phyloP scores from a whole-genome alignment of 2,888 invertebrate species.

The Morpho deidamia region DNA sequence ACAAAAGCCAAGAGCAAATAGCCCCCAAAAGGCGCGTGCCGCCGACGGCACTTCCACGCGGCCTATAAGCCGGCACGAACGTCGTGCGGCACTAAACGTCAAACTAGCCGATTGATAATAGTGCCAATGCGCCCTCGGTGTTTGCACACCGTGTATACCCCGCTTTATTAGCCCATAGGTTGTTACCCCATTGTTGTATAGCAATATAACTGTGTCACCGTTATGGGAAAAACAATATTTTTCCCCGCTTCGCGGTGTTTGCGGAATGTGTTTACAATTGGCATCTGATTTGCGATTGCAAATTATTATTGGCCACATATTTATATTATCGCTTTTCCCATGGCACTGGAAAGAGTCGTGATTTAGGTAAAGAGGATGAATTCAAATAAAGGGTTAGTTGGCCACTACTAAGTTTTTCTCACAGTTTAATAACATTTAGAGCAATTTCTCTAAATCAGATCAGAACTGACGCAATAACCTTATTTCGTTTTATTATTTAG shows the following conservation, averaged over 20 bases:
- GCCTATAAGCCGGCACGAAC: conserved; percentile 46
- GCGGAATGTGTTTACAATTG: conserved; percentile 22
- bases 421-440: too few relatives aligned
- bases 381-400: too few relatives aligned
- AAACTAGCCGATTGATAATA: conserved; percentile 61
- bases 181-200: conserved; percentile 45
- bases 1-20: conserved; percentile 3
- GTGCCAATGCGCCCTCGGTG: conserved; percentile 39
- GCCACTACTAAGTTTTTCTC: too few relatives aligned
- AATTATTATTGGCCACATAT: conserved; percentile 12
- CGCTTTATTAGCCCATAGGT: conserved; percentile 50
- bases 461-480: too few relatives aligned
- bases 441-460: too few relatives aligned
- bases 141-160: conserved; percentile 43
- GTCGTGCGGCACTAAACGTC: conserved; percentile 61
- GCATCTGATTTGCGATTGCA: conserved; percentile 11
- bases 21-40: conserved; percentile 34
- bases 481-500: too few relatives aligned
- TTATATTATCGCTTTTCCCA: neutral
- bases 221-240: conserved; percentile 56
- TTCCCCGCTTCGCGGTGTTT: conserved; percentile 34
- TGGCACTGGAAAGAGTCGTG: too few relatives aligned
- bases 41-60: conserved; percentile 46
- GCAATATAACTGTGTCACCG: conserved; percentile 31
- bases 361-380: too few relatives aligned